Evolutionary conservation across 1,140 invertebrate genomes (phyloP).

Genomic region (Phocides pigmalion): DNA sequence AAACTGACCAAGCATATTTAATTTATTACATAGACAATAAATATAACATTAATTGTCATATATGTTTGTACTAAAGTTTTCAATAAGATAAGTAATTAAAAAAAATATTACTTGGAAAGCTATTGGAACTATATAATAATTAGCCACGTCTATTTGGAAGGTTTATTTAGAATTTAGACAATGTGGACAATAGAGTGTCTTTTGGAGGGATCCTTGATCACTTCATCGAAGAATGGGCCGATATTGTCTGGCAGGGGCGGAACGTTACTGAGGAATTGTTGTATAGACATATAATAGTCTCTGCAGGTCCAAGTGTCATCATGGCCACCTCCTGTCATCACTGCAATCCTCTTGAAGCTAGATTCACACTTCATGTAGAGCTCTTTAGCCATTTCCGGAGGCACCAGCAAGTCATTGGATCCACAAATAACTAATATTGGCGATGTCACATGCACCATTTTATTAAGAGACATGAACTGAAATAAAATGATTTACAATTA

Average conservation of each 20-base stretch:
- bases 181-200: conserved; percentile 47
- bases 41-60: too few relatives aligned
- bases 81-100: not conserved
- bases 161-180: conserved; percentile 40
- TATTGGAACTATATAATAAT: conserved; percentile 21
- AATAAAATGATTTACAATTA: conserved; percentile 60
- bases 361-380: conserved; percentile 89
- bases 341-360: conserved; percentile 88
- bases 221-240: conserved; percentile 47
- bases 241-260: conserved; percentile 56
- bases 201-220: conserved; percentile 37
- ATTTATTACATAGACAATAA: too few relatives aligned
- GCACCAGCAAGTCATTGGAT: conserved; percentile 92
- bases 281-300: conserved; percentile 67
- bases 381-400: conserved; percentile 91
- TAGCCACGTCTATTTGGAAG: not conserved
- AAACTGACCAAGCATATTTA: too few relatives aligned
- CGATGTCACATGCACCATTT: conserved; percentile 87
- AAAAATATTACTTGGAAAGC: conserved; percentile 9
- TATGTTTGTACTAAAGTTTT: too few relatives aligned
- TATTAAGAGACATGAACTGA: conserved; percentile 89
- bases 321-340: conserved; percentile 91
- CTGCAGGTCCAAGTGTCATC: conserved; percentile 92
- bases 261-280: conserved; percentile 64
- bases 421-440: conserved; percentile 93